Percentiles rank a stretch among this genome's conserved stretches.
Conservation (phyloP, 2,888 invertebrate genomes). For the Penaeus monodon region DNA sequence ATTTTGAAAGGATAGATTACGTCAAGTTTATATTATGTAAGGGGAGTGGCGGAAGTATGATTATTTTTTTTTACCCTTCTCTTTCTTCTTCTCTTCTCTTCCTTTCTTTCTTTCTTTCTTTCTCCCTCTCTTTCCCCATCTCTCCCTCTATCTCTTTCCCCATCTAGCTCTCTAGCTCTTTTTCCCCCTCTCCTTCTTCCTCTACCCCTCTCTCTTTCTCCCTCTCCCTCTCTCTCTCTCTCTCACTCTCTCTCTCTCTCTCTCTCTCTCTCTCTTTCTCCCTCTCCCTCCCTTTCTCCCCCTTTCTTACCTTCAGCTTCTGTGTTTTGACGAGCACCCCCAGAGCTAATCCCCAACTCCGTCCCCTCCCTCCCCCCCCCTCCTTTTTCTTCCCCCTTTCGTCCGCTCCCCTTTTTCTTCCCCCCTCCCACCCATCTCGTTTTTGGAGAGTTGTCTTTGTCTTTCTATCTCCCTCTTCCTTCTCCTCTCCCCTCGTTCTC, state of each 20-base stretch:
- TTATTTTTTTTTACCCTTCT: no score
- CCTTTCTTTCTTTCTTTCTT: background rate
- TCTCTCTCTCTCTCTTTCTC: no score
- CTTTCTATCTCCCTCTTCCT: slow-evolving; percentile 69
- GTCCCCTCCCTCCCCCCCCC: slow-evolving; percentile 81
- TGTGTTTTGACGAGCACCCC: slow-evolving; percentile 77
- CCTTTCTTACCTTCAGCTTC: slow-evolving; percentile 75
- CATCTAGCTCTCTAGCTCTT: no score
- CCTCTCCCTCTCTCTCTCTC: background rate
- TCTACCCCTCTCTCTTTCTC: background rate
- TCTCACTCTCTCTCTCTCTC: no score
- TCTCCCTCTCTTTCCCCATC: background rate
- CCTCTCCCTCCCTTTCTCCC: background rate
- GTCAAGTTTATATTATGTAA: no score
- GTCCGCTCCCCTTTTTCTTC: slow-evolving; percentile 75
- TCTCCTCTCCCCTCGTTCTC: slow-evolving; percentile 72
- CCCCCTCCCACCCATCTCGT: background rate
- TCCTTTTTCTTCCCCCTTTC: slow-evolving; percentile 78
- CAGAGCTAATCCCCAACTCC: slow-evolving; percentile 81
- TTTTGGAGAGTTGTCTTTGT: no score
- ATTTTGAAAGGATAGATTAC: no score
- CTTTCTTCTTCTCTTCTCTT: no score
- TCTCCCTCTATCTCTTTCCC: background rate
- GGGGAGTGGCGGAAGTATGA: no score
- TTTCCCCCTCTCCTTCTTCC: background rate